Evolutionary conservation across 2,888 invertebrate genomes (phyloP).

Genomic region (Leucoma salicis): DNA sequence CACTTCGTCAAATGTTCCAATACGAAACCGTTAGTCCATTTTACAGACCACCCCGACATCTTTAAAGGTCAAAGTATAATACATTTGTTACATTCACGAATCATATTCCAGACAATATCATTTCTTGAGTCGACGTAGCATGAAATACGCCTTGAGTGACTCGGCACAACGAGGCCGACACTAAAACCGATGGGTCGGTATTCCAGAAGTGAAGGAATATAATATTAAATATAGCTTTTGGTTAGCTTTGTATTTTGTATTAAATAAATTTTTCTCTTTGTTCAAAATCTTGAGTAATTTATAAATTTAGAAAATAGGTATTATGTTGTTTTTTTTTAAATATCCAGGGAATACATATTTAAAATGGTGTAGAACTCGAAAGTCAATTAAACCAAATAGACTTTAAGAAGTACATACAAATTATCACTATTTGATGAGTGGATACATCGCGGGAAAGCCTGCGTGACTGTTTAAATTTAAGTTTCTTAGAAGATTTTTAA

Average conservation of each 20-base stretch:
- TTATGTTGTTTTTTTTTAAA: background rate
- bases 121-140: slow-evolving; percentile 79
- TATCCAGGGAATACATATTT: too few relatives aligned
- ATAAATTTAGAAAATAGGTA: too few relatives aligned
- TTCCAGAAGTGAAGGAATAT: slow-evolving; percentile 27
- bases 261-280: too few relatives aligned
- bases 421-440: too few relatives aligned
- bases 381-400: too few relatives aligned
- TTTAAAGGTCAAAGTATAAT: slow-evolving; percentile 48
- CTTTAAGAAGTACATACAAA: too few relatives aligned
- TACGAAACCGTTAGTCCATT: slow-evolving; percentile 15
- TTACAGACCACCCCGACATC: slow-evolving; percentile 17
- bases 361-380: too few relatives aligned
- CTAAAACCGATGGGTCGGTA: slow-evolving; percentile 45
- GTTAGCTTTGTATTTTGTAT: too few relatives aligned
- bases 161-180: slow-evolving; percentile 72
- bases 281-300: too few relatives aligned
- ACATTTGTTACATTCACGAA: slow-evolving; percentile 75
- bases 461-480: too few relatives aligned
- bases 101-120: slow-evolving; percentile 79
- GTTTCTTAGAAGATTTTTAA: too few relatives aligned
- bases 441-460: too few relatives aligned
- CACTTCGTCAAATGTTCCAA: slow-evolving; percentile 4
- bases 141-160: slow-evolving; percentile 81
- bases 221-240: slow-evolving; percentile 7